Conservation (phyloP, 2,888 invertebrate genomes). For the Hemistola chrysoprasaria region DNA sequence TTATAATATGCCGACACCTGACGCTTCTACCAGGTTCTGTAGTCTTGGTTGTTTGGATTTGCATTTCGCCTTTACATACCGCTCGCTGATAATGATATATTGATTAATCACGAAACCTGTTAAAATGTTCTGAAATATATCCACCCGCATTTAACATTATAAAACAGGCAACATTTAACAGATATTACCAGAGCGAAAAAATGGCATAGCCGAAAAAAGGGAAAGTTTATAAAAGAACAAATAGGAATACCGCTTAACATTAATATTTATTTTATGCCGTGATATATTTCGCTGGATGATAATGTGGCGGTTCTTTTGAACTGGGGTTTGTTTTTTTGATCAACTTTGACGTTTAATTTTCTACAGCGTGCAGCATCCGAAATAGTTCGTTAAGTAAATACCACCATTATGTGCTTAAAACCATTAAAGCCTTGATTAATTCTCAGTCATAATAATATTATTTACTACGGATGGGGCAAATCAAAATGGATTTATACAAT, state of each 20-base stretch:
- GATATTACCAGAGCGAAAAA: slow-evolving; percentile 33
- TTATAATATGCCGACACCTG: too few relatives aligned
- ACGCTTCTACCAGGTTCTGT: too few relatives aligned
- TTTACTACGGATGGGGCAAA: too few relatives aligned
- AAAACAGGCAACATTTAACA: slow-evolving; percentile 31
- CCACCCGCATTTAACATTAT: slow-evolving; percentile 25
- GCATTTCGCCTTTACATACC: too few relatives aligned
- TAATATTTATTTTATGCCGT: slow-evolving; percentile 14
- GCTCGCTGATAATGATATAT: too few relatives aligned
- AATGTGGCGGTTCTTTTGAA: slow-evolving; percentile 1
- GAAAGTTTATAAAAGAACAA: slow-evolving; percentile 20
- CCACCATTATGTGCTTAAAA: too few relatives aligned
- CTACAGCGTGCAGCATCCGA: background rate
- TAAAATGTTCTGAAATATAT: slow-evolving; percentile 30
- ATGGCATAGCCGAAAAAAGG: slow-evolving; percentile 34
- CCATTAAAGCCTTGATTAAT: slow-evolving; percentile 5
- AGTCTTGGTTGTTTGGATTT: too few relatives aligned
- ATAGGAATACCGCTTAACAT: slow-evolving; percentile 17
- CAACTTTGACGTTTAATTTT: slow-evolving; percentile 1
- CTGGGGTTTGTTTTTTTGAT: slow-evolving; percentile 1
- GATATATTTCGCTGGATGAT: slow-evolving; percentile 1
- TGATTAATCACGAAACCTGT: too few relatives aligned
- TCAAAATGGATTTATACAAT: too few relatives aligned
- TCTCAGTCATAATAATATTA: slow-evolving; percentile 24
- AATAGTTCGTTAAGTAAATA: too few relatives aligned